Base-by-base conservation (phyloP, 2,797 vertebrate genomes). In the Percopsis omiscomaycus region DNA sequence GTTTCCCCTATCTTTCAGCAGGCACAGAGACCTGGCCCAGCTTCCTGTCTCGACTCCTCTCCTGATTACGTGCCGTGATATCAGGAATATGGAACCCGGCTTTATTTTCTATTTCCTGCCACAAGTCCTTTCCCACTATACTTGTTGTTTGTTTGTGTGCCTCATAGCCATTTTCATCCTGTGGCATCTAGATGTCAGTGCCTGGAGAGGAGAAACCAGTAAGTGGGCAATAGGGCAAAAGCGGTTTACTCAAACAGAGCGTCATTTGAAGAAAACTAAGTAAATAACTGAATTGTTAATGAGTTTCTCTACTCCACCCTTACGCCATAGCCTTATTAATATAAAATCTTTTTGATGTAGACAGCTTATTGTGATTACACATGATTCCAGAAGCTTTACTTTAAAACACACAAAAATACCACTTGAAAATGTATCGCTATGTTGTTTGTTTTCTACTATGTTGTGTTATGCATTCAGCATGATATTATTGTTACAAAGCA, bases 101-200 rank as follows among this genome's bases (percentile, higher is more conserved):
- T 91, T 91, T 89, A 37, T 92, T 92, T 92, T 87, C 86, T 88
- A 84, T 87, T 91, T 89, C 84, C 81, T 84, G 65, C 68, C 77
- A 81, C 88, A 81, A 82, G 82, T 87, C 75, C 84, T 82, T 83
- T 86, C 82, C 79, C 71, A 76, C 81, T 81, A 79, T 89, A 85
- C 70, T 77, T 88, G 61, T 66, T 76, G 72, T 76, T 78, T 75
- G 37, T 74, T 61, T 59, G 77, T 80, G 78, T 84, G 74, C 81
- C 77, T 87, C 81, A 69, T 71, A 63, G 57, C 64, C 75, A 68
- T 72, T 85, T 83, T 88, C 78, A 84, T 42, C 73, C 74, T 68
- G 71, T 81, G 67, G 74, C 80, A 83, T 77, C 81, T 73, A 74
- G 75, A 55, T 66, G 47, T 56, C 68, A 71, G 64, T 72, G 67